Conservation (phyloP, 1,140 invertebrate species). For the Nasonia longicornis region DNA sequence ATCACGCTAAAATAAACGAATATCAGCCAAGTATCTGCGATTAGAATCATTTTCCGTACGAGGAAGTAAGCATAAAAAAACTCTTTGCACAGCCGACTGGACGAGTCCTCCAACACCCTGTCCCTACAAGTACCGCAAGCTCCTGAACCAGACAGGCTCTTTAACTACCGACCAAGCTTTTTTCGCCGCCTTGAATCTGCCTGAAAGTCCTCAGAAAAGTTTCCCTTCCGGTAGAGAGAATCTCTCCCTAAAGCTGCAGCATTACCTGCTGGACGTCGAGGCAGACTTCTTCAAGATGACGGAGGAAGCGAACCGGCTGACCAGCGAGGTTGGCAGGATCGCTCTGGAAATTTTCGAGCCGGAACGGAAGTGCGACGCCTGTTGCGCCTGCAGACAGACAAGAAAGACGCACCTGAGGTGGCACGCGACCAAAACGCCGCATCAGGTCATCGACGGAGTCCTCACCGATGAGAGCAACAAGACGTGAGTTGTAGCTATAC, state of each 20-base stretch:
- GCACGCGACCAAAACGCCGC: slow-evolving; percentile 50
- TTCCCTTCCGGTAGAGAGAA: slow-evolving; percentile 56
- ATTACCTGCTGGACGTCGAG: slow-evolving; percentile 55
- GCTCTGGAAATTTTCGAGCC: slow-evolving; percentile 45
- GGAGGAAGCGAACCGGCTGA: slow-evolving; percentile 53
- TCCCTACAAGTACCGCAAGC: slow-evolving; percentile 32
- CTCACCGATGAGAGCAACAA: slow-evolving; percentile 47
- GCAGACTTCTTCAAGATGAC: slow-evolving; percentile 51
- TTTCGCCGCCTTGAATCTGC: slow-evolving; percentile 48
- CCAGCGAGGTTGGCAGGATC: slow-evolving; percentile 47
- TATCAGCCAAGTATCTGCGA: too few species aligned
- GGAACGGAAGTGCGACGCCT: slow-evolving; percentile 54
- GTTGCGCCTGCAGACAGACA: slow-evolving; percentile 58
- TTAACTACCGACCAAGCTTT: slow-evolving; percentile 50
- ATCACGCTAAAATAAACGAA: too few species aligned
- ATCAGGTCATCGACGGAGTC: slow-evolving; percentile 51
- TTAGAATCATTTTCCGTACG: too few species aligned
- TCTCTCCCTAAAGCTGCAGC: slow-evolving; percentile 58
- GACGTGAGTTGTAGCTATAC: slow-evolving; percentile 42
- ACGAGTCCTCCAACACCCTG: slow-evolving; percentile 24
- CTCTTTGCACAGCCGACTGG: slow-evolving; percentile 17
- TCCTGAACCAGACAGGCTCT: slow-evolving; percentile 20
- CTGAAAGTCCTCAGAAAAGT: slow-evolving; percentile 42
- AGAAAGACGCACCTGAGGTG: slow-evolving; percentile 51
- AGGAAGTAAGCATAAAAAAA: not conserved